Evolutionary conservation across 2,888 invertebrate species (phyloP).

Genomic region (Autographa pulchrina): DNA sequence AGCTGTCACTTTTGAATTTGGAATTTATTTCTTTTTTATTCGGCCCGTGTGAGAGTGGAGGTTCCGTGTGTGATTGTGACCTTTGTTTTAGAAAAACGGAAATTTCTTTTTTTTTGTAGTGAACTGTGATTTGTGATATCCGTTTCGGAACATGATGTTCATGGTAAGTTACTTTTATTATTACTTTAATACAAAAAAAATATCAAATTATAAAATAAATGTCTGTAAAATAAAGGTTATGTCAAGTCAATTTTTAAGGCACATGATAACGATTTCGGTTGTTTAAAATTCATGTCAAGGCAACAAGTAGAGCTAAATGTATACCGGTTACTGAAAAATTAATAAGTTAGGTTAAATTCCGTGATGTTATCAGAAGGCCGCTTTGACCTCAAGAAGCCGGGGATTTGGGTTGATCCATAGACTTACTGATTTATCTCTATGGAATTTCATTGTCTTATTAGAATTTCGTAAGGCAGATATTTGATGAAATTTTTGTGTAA

Average conservation of each 20-base stretch:
- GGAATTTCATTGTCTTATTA: constrained; percentile 5
- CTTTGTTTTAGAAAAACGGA: constrained; percentile 61
- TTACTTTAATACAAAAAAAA: not conserved
- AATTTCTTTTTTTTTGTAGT: constrained; percentile 44
- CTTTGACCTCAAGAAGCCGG: constrained; percentile 42
- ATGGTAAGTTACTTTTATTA: constrained; percentile 48
- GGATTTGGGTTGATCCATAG: constrained; percentile 23
- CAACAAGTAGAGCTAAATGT: constrained; percentile 50
- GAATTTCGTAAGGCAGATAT: constrained; percentile 10
- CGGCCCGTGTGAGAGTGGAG: constrained; percentile 71
- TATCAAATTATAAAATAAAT: not conserved
- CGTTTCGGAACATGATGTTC: constrained; percentile 35
- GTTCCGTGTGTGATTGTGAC: constrained; percentile 68
- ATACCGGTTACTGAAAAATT: constrained; percentile 38
- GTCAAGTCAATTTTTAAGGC: not conserved
- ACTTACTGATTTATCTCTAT: constrained; percentile 26
- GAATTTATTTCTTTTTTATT: constrained; percentile 66
- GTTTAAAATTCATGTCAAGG: constrained; percentile 26
- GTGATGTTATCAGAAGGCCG: constrained; percentile 29
- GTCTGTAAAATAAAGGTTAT: not conserved
- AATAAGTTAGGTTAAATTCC: constrained; percentile 27
- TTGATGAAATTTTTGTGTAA: not conserved
- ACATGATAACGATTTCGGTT: not conserved
- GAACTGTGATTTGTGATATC: constrained; percentile 45
- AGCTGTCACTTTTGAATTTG: constrained; percentile 70